Conservation (phyloP, 1,140 invertebrate genomes). For the Venturia canescens region DNA sequence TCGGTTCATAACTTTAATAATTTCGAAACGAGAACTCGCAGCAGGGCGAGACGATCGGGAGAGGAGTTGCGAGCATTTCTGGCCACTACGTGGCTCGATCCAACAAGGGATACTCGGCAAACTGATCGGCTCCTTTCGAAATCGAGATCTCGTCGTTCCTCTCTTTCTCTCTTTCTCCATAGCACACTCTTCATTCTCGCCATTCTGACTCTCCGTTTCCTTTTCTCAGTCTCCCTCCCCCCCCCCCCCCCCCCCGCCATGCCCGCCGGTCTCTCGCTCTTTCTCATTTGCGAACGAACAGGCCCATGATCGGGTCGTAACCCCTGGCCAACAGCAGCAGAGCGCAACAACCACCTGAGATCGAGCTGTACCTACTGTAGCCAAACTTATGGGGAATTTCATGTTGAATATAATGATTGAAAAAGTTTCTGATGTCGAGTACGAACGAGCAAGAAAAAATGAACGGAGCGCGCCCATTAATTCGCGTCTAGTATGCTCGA, state of each 20-base stretch:
- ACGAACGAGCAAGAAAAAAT: no score
- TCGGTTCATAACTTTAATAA: conserved; percentile 48
- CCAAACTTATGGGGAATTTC: not conserved
- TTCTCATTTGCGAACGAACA: not conserved
- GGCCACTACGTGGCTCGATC: not conserved
- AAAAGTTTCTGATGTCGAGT: no score
- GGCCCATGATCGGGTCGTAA: conserved; percentile 40
- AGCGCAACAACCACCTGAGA: conserved; percentile 25
- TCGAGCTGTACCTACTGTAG: conserved; percentile 19
- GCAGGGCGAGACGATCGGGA: conserved; percentile 33
- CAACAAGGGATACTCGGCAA: conserved; percentile 17
- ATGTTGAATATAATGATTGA: not conserved
- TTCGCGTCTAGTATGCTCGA: no score
- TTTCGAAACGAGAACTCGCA: conserved; percentile 54
- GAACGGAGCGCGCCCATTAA: no score
- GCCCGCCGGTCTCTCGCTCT: conserved; percentile 5
- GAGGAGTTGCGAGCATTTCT: conserved; percentile 12
- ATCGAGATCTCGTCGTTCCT: conserved; percentile 52
- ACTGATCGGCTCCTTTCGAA: conserved; percentile 51
- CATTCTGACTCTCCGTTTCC: not conserved
- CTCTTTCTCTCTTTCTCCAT: conserved; percentile 30
- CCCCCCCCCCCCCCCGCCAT: not conserved
- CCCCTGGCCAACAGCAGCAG: conserved; percentile 39
- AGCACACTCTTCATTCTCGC: no score
- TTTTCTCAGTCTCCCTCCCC: not conserved